Base-by-base conservation (phyloP, 2,888 invertebrate genomes). In the Sphinx pinastri region DNA sequence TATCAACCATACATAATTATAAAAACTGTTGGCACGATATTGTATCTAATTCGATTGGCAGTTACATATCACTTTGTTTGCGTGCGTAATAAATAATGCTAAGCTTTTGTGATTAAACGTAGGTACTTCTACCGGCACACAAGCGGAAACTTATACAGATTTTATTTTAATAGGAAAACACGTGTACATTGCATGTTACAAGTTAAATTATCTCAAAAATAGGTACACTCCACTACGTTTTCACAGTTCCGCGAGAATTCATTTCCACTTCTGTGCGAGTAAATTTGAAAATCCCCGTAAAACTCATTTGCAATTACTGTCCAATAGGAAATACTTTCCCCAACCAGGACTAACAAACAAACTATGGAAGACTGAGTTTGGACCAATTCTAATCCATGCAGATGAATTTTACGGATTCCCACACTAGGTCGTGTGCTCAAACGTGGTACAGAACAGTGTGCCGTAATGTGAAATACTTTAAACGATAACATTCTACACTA, bases 21-120 rank as follows among this genome's bases (percentile, higher is more conserved):
- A 82, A 76, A 81, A 87, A 88, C 79, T 80, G 88, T 92, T 92
- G 92, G 92, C 92, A 93, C 92, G 88, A 84, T 85, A 84, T 87
- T 88, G 88, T 81, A 78, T 78, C 81, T 81, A 81, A 75, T 75
- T 76, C 75, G 76, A 77, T 80, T 79, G 84, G 87, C 83, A 83
- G 84, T 82, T 49, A 63, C 19, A 63, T 60, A 79, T 77, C 70
- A 75, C 75, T 71, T 72, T 60, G 74, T 72, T 71, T 74, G 69
- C 68, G 66, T 69, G 55, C 70, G 19, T 54, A 72, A 76, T 74
- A 79, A 77, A 75, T 75, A 79, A 60, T 47, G 54, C 79, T 83
- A 85, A 85, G 85, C 86, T 84, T 83, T 74, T 76, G 76, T 74
- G 73, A 71, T 75, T 75, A 73, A 73, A 72, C 70, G 7, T n/a